Conservation (phyloP, 2,888 invertebrate genomes). For the Salpingus planirostris region DNA sequence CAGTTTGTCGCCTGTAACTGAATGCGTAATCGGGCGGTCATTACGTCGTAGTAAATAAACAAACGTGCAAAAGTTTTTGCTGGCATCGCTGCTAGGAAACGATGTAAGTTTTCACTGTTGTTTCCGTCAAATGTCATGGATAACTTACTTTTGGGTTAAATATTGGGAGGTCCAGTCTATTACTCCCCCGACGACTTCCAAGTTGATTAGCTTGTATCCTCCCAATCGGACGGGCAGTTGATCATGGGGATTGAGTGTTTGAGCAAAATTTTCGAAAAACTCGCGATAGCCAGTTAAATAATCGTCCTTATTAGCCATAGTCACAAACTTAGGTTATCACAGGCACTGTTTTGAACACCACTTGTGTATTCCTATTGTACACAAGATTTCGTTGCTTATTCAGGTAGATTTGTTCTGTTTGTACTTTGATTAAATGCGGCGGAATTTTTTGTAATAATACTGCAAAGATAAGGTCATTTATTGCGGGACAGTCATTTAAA, state of each 20-base stretch:
- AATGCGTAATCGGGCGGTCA: constrained; percentile 5
- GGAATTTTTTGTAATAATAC: neutral
- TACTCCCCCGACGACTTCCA: constrained; percentile 65
- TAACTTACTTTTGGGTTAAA: constrained; percentile 64
- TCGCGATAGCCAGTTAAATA: constrained; percentile 60
- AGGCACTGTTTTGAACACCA: constrained; percentile 12
- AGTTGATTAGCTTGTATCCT: constrained; percentile 57
- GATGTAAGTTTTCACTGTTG: no score
- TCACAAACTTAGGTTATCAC: constrained; percentile 15
- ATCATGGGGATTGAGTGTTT: constrained; percentile 60
- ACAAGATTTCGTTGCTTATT: constrained; percentile 29
- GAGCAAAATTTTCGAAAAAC: constrained; percentile 64
- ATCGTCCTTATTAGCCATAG: constrained; percentile 52
- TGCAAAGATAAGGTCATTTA: no score
- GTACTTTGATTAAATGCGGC: constrained; percentile 23
- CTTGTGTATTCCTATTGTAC: constrained; percentile 7
- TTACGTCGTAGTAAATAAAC: constrained; percentile 8
- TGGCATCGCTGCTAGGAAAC: no score
- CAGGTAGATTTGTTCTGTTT: constrained; percentile 31
- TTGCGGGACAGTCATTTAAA: neutral
- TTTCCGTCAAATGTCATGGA: no score
- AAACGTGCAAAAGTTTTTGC: constrained; percentile 6
- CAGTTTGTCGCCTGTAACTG: constrained; percentile 15
- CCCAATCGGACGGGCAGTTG: constrained; percentile 66
- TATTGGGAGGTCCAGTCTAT: constrained; percentile 70